These are phyloP conservation scores for Conus betulinus DNA, from an alignment of 1,140 invertebrate genomes.

Conservation along the genomic window DNA sequence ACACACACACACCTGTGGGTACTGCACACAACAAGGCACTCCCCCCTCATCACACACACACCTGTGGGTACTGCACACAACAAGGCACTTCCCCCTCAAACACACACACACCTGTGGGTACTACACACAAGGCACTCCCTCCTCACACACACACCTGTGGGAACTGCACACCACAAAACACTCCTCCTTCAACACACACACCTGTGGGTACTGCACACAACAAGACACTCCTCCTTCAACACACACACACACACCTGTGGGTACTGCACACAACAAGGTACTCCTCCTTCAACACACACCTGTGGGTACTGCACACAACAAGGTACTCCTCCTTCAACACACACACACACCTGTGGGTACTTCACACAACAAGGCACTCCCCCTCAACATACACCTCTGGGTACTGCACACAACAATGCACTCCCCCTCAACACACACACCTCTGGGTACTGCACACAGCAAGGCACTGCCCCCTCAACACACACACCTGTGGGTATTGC, in stretches of 20 bases:
- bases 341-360: conserved; percentile 25
- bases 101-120: conserved; percentile 22
- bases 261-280: conserved; percentile 26
- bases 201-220: conserved; percentile 35
- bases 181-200: too few relatives aligned
- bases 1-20: conserved; percentile 13
- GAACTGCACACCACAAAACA: conserved; percentile 26
- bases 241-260: neutral
- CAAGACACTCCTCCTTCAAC: neutral
- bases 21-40: conserved; percentile 19
- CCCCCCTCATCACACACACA: too few relatives aligned
- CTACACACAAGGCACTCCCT: neutral
- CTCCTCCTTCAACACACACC: too few relatives aligned
- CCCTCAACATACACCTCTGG: neutral
- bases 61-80: conserved; percentile 35
- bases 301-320: too few relatives aligned
- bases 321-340: too few relatives aligned
- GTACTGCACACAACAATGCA: conserved; percentile 28
- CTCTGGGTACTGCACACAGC: conserved; percentile 32
- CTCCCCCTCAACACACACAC: neutral
- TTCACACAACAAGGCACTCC: conserved; percentile 9
- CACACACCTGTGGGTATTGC: conserved; percentile 31
- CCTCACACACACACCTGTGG: neutral
- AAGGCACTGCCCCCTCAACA: neutral
- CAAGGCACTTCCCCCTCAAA: neutral